Evolutionary conservation across 2,113 vertebrate genomes (phyloP).

Genomic region (Apodemus speciosus): DNA sequence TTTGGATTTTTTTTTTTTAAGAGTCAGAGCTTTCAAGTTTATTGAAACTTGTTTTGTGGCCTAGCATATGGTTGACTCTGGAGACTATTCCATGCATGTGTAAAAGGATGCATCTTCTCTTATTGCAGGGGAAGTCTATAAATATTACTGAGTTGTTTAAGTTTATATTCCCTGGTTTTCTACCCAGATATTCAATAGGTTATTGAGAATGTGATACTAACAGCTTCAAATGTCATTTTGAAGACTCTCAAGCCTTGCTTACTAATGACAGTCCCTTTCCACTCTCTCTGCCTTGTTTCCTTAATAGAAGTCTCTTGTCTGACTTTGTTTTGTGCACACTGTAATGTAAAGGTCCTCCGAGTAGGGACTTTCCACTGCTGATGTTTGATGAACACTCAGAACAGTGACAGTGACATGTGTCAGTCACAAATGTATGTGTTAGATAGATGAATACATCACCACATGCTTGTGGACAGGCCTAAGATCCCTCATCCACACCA

Average conservation of each 20-base stretch:
- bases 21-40: slow-evolving; percentile 41
- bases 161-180: neutral
- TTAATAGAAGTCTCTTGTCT: neutral
- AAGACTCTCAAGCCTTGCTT: neutral
- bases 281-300: neutral
- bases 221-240: neutral
- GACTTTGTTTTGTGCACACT: slow-evolving; percentile 6
- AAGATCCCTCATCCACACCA: neutral
- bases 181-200: neutral
- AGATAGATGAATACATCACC: neutral
- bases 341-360: neutral
- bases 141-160: neutral
- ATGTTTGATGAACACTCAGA: neutral
- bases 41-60: slow-evolving; percentile 34
- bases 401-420: neutral
- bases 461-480: neutral
- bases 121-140: neutral
- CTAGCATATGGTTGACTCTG: slow-evolving; percentile 14
- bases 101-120: neutral
- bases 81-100: neutral
- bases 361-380: neutral
- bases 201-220: neutral
- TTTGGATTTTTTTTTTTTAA: slow-evolving; percentile 12
- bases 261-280: neutral
- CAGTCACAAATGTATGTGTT: neutral